Percentiles rank a stretch among this genome's conserved stretches.
These are phyloP conservation scores for Mormyrus iriodes DNA, from an alignment of 2,113 vertebrate genomes.

Conservation along the genomic window DNA sequence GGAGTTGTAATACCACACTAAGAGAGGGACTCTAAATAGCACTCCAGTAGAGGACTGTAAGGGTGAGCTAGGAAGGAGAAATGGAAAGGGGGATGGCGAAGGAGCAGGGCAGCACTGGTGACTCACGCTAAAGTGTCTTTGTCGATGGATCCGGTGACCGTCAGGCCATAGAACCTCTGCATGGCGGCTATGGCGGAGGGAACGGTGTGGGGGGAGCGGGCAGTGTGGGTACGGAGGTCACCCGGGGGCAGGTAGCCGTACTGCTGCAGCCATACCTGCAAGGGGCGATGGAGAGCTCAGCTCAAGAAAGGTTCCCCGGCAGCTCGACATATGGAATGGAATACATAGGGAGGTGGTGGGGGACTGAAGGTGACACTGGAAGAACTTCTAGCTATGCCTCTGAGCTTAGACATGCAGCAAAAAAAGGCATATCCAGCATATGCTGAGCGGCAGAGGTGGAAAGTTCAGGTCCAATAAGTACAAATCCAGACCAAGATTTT, in stretches of 20 bases:
- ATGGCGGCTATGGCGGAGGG: slow-evolving; percentile 76
- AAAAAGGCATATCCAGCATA: background rate
- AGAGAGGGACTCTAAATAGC: background rate
- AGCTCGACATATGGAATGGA: too few relatives aligned
- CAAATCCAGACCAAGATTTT: too few relatives aligned
- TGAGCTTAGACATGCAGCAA: background rate
- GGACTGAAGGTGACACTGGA: background rate
- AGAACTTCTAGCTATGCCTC: background rate
- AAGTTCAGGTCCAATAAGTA: too few relatives aligned
- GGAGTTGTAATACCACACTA: background rate
- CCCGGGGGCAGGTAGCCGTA: slow-evolving; percentile 89
- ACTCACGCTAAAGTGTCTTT: slow-evolving; percentile 69
- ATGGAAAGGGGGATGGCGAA: background rate
- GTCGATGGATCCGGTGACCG: slow-evolving; percentile 68
- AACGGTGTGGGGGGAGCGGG: slow-evolving; percentile 75
- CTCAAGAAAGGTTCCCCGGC: background rate
- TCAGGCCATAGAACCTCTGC: slow-evolving; percentile 83
- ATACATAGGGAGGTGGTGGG: background rate
- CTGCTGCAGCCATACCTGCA: slow-evolving; percentile 83
- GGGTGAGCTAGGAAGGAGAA: background rate
- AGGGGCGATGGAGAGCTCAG: background rate
- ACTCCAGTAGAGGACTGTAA: background rate
- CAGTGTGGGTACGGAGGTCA: slow-evolving; percentile 74
- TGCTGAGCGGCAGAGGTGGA: too few relatives aligned
- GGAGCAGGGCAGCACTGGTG: background rate